Evolutionary conservation across 2,888 invertebrate genomes (phyloP).

Genomic region (Ormyrus labotus): DNA sequence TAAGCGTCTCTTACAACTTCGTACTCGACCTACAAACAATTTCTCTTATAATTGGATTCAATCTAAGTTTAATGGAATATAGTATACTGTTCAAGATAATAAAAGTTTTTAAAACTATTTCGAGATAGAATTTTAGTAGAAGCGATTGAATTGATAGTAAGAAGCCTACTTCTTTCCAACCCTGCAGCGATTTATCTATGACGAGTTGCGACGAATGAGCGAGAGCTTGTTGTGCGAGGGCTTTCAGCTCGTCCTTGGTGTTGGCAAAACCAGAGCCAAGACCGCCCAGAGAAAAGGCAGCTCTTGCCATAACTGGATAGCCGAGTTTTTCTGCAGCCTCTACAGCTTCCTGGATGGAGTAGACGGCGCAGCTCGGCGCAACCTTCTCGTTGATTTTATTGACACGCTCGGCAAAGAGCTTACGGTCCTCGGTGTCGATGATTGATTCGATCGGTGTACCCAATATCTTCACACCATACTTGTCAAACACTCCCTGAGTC

Average conservation of each 20-base stretch:
- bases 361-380: slow-evolving; percentile 96
- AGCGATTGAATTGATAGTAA: neutral
- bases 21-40: slow-evolving; percentile 89
- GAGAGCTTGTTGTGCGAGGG: slow-evolving; percentile 89
- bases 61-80: too few species aligned
- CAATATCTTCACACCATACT: slow-evolving; percentile 91
- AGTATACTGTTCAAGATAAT: too few species aligned
- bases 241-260: slow-evolving; percentile 87
- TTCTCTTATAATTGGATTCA: too few species aligned
- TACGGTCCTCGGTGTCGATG: slow-evolving; percentile 97
- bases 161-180: slow-evolving; percentile 88
- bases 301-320: slow-evolving; percentile 97
- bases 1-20: slow-evolving; percentile 98
- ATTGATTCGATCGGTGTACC: slow-evolving; percentile 99
- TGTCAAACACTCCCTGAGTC: slow-evolving; percentile 87
- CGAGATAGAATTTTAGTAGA: too few species aligned
- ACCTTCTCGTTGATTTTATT: slow-evolving; percentile 93
- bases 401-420: slow-evolving; percentile 94
- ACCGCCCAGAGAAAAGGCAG: slow-evolving; percentile 98
- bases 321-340: slow-evolving; percentile 91
- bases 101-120: too few species aligned
- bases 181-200: slow-evolving; percentile 97
- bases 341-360: slow-evolving; percentile 92
- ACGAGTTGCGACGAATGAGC: slow-evolving; percentile 94
- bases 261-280: slow-evolving; percentile 98